These are phyloP conservation scores for Steinernema hermaphroditum DNA, from an alignment of 2,888 invertebrate genomes.

Conservation along the genomic window DNA sequence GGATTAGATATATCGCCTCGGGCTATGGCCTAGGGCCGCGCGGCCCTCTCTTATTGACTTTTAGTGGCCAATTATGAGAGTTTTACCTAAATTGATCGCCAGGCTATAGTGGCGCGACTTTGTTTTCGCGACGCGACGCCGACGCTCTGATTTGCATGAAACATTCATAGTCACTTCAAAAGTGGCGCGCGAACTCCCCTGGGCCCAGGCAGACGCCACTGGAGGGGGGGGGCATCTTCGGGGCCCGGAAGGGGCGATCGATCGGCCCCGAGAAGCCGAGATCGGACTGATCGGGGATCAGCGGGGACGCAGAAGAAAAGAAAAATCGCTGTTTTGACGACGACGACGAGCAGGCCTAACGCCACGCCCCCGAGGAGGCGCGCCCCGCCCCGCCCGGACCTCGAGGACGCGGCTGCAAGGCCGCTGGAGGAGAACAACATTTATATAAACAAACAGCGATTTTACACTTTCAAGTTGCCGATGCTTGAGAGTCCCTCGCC, in stretches of 20 bases:
- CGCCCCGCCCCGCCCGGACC: conserved; percentile 3
- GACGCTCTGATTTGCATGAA: conserved; percentile 11
- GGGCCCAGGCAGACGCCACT: too few species aligned
- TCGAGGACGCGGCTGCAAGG: conserved; percentile 3
- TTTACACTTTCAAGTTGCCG: conserved; percentile 26
- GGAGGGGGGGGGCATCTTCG: too few species aligned
- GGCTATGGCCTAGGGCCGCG: too few species aligned
- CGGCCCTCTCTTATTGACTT: conserved; percentile 25
- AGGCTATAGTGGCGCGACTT: conserved; percentile 6
- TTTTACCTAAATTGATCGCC: conserved; percentile 18
- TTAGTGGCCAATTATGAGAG: conserved; percentile 18
- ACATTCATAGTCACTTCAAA: conserved; percentile 8
- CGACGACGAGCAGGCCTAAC: background rate
- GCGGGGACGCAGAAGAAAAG: conserved; percentile 24
- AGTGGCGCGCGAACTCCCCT: background rate
- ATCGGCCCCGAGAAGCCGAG: conserved; percentile 4
- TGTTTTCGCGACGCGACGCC: conserved; percentile 15
- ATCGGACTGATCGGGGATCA: background rate
- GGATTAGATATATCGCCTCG: conserved; percentile 11
- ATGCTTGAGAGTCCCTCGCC: background rate
- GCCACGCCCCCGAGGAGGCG: background rate
- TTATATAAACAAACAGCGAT: conserved; percentile 22
- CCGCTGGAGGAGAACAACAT: conserved; percentile 1
- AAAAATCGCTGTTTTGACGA: conserved; percentile 26
- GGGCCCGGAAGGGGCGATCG: background rate